These are phyloP conservation scores for Bostrychus sinensis DNA, from an alignment of 2,113 vertebrate species.

Conservation along the genomic window DNA sequence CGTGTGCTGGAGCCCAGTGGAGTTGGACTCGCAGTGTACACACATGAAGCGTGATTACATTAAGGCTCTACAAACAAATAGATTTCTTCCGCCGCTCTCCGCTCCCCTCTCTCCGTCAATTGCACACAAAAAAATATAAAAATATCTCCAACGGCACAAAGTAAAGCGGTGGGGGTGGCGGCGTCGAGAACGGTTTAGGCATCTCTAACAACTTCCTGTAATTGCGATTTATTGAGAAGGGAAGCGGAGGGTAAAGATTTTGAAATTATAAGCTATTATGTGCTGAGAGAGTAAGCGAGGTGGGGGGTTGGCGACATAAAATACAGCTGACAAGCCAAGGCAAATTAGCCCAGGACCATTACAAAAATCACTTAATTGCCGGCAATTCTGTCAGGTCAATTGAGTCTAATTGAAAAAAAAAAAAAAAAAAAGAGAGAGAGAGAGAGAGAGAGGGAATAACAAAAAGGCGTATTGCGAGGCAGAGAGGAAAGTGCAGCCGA, in stretches of 20 bases:
- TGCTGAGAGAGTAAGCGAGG: conserved; percentile 82
- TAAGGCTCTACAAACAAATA: conserved; percentile 87
- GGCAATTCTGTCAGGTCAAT: conserved; percentile 99
- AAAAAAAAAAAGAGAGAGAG: conserved; percentile 84
- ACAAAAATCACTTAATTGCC: conserved; percentile 99
- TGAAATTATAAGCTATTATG: conserved; percentile 99
- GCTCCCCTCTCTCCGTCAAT: conserved; percentile 45
- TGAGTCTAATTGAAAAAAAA: conserved; percentile 99
- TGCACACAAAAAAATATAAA: conserved; percentile 54
- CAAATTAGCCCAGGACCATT: conserved; percentile 99
- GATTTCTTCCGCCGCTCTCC: conserved; percentile 77
- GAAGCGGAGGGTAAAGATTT: conserved; percentile 99
- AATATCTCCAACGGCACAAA: conserved; percentile 61
- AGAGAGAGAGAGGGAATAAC: conserved; percentile 92
- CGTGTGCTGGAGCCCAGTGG: conserved; percentile 80
- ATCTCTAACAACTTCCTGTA: conserved; percentile 99
- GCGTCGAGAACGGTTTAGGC: conserved; percentile 72
- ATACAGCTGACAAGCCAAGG: conserved; percentile 98
- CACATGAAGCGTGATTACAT: conserved; percentile 81
- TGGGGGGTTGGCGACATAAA: conserved; percentile 91
- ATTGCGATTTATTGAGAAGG: conserved; percentile 99
- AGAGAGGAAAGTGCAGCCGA: conserved; percentile 86
- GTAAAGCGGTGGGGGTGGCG: conserved; percentile 40
- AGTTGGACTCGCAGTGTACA: conserved; percentile 90
- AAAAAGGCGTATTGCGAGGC: conserved; percentile 95